Evolutionary conservation across 2,888 invertebrate genomes (phyloP).

Genomic region (Coleophora deauratella): DNA sequence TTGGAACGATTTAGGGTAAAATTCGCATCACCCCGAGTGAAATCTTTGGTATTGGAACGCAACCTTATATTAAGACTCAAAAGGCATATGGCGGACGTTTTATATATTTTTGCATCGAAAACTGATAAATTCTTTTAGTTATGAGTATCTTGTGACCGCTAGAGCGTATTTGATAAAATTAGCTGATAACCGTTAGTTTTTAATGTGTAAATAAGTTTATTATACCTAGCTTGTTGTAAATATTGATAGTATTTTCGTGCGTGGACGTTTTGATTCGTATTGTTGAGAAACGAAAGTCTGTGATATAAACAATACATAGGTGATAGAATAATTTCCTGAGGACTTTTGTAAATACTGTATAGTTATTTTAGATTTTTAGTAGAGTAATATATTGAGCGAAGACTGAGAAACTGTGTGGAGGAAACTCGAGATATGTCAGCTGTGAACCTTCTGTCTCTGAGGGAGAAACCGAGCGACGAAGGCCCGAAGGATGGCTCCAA

Average conservation of each 20-base stretch:
- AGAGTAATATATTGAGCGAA: constrained; percentile 67
- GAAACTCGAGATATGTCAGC: constrained; percentile 69
- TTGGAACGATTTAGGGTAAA: too few relatives aligned
- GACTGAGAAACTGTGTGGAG: constrained; percentile 64
- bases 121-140: constrained; percentile 75
- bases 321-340: constrained; percentile 69
- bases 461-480: constrained; percentile 64
- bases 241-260: constrained; percentile 72
- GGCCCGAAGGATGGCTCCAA: constrained; percentile 57
- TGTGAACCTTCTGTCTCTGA: constrained; percentile 66
- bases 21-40: too few relatives aligned
- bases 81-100: constrained; percentile 76
- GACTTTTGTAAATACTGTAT: constrained; percentile 70
- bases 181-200: constrained; percentile 70
- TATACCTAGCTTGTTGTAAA: constrained; percentile 68
- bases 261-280: constrained; percentile 75
- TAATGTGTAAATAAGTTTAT: constrained; percentile 73
- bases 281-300: constrained; percentile 77
- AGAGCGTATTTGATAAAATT: constrained; percentile 70
- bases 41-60: too few relatives aligned
- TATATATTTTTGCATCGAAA: constrained; percentile 75
- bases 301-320: constrained; percentile 76
- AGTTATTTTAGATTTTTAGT: constrained; percentile 68
- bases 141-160: constrained; percentile 72
- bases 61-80: constrained; percentile 66